phyloP scores from a whole-genome alignment of 2,888 invertebrate species.

The Pachymerium ferrugineum region DNA sequence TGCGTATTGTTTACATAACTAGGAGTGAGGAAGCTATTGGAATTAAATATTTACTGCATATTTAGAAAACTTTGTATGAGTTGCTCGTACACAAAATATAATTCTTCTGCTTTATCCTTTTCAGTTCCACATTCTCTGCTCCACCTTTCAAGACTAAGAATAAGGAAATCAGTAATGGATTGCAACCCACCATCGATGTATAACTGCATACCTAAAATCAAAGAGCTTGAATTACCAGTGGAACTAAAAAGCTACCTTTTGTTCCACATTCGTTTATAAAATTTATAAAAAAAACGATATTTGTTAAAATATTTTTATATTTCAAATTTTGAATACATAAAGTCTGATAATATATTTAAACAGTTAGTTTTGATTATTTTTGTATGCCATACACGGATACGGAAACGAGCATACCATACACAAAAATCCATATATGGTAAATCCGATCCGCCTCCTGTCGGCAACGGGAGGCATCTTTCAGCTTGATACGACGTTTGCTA shows the following conservation, averaged over 20 bases:
- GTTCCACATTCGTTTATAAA: neutral
- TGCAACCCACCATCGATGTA: neutral
- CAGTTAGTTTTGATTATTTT: neutral
- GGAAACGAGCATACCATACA: neutral
- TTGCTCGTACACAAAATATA: too few species aligned
- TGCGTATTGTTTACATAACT: too few species aligned
- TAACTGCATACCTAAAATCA: neutral
- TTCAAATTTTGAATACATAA: too few species aligned
- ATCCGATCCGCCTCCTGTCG: neutral
- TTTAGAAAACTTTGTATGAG: too few species aligned
- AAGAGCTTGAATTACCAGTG: neutral
- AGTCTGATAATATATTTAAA: too few species aligned
- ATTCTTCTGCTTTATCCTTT: too few species aligned
- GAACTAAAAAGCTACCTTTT: neutral
- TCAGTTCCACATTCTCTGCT: neutral
- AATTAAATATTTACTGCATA: too few species aligned
- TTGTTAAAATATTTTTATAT: neutral
- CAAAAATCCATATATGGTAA: neutral
- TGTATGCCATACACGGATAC: neutral
- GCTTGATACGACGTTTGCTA: neutral
- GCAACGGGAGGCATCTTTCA: neutral
- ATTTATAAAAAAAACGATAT: neutral
- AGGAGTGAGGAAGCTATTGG: too few species aligned
- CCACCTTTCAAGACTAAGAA: neutral
- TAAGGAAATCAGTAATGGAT: neutral